Conservation (phyloP, 2,113 vertebrate species). For the Ptilorrhoa leucosticta region DNA sequence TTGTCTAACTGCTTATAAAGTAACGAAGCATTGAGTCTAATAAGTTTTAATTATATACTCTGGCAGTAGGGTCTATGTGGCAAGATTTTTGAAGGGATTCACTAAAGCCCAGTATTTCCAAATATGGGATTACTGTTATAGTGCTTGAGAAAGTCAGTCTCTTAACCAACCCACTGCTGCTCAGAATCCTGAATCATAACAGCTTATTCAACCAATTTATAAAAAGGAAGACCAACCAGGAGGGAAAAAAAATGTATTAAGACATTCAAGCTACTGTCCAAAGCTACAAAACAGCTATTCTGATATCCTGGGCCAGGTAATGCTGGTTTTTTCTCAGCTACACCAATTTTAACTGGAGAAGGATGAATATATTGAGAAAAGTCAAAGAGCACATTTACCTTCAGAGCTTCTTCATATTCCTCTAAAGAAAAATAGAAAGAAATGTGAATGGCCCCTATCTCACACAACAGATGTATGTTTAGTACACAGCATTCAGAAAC, state of each 20-base stretch:
- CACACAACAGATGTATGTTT: not conserved
- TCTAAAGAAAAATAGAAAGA: slow-evolving; percentile 73
- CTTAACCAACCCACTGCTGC: not conserved
- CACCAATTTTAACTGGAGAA: not conserved
- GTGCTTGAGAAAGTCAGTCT: not conserved
- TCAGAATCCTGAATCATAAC: not conserved
- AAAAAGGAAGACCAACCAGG: not conserved
- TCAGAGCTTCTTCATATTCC: slow-evolving; percentile 96
- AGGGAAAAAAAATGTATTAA: not conserved
- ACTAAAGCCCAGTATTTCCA: not conserved
- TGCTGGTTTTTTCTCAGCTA: not conserved
- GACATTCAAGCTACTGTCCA: not conserved
- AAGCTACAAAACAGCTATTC: not conserved
- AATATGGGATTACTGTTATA: not conserved
- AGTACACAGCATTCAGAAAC: not conserved
- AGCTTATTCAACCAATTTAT: not conserved
- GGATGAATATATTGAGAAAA: not conserved
- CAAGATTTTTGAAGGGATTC: not conserved
- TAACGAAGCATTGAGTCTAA: not conserved
- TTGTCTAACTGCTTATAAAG: not conserved
- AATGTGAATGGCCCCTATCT: not conserved
- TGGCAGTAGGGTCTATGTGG: not conserved
- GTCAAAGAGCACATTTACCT: slow-evolving; percentile 78
- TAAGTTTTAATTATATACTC: not conserved
- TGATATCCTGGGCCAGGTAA: not conserved